Conservation (phyloP, 1,140 invertebrate species). For the Lucilia cuprina region DNA sequence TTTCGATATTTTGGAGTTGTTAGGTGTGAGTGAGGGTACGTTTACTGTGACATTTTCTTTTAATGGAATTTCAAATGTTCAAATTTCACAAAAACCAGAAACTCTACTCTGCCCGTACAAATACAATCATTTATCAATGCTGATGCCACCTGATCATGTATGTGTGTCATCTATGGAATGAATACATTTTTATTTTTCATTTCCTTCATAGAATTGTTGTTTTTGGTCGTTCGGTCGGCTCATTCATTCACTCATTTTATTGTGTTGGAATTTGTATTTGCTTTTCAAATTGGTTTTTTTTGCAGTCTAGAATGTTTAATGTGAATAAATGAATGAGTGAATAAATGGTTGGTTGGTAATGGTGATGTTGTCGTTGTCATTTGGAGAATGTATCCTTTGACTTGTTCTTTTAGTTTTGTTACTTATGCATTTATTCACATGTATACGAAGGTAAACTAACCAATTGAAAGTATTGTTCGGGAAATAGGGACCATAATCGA, state of each 20-base stretch:
- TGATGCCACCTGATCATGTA: neutral
- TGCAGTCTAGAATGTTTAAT: neutral
- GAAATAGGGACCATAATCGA: too few relatives aligned
- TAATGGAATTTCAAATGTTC: too few relatives aligned
- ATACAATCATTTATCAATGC: neutral
- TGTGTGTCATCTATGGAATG: too few relatives aligned
- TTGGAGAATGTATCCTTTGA: neutral
- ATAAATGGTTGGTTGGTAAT: neutral
- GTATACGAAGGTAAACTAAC: neutral
- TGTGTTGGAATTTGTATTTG: constrained; percentile 28
- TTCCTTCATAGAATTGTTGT: neutral
- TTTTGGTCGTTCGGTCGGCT: neutral
- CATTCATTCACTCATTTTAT: neutral
- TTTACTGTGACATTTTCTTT: too few relatives aligned
- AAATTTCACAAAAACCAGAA: too few relatives aligned
- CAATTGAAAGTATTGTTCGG: too few relatives aligned
- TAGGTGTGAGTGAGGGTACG: too few relatives aligned
- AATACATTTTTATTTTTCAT: neutral
- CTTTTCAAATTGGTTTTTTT: constrained; percentile 30
- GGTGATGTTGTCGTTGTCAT: neutral
- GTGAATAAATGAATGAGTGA: neutral
- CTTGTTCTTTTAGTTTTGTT: neutral
- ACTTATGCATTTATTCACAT: neutral
- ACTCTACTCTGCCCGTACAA: neutral
- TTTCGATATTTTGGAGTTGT: too few relatives aligned